Evolutionary conservation across 2,888 invertebrate genomes (phyloP).

Genomic region (Pharmacophagus antenor): DNA sequence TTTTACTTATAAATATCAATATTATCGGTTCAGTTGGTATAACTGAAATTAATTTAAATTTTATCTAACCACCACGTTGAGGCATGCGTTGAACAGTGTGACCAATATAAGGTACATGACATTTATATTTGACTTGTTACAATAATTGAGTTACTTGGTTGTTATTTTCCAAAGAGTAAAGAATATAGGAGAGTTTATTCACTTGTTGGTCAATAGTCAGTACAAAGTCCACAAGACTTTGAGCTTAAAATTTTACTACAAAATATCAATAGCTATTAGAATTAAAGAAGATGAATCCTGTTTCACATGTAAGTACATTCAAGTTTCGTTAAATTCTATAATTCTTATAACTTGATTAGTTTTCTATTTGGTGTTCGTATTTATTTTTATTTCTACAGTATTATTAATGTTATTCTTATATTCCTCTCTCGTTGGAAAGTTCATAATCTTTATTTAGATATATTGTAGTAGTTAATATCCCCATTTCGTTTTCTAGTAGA

Average conservation of each 20-base stretch:
- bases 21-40: too few relatives aligned
- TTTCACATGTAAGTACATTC: conserved; percentile 51
- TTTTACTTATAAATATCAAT: too few relatives aligned
- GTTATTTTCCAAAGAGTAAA: conserved; percentile 1
- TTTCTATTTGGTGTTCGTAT: not conserved
- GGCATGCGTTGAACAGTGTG: not conserved
- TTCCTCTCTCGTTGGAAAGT: too few relatives aligned
- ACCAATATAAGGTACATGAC: not conserved
- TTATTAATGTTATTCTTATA: not conserved
- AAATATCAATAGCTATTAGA: conserved; percentile 3
- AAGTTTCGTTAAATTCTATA: not conserved
- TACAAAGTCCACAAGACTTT: conserved; percentile 32
- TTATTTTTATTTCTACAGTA: not conserved
- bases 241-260: conserved; percentile 11
- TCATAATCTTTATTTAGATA: too few relatives aligned
- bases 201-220: not conserved
- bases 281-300: conserved; percentile 51
- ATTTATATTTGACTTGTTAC: not conserved
- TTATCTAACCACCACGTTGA: not conserved
- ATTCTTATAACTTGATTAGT: too few relatives aligned
- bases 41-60: too few relatives aligned
- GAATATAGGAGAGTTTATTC: not conserved
- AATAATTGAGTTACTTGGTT: not conserved
- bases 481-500: too few relatives aligned
- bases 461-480: too few relatives aligned